Base-by-base conservation (phyloP, 2,797 vertebrate genomes). In the Enteromius fasciolatus region DNA sequence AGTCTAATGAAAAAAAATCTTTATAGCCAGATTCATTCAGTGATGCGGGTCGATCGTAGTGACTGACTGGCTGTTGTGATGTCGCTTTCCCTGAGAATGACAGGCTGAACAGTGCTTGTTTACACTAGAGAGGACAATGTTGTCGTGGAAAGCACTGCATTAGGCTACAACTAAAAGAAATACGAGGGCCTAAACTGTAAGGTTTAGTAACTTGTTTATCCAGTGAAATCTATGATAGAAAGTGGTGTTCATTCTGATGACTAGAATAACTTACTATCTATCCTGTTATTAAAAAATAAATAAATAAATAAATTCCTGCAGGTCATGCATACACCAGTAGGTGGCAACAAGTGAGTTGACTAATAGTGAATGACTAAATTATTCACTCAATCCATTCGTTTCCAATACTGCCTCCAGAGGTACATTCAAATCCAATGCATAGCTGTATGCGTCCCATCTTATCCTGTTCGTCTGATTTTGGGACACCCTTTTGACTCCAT, bases 31-130 rank as follows among this genome's bases (percentile, higher is more conserved):
- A 23, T 39, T 68, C 0, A n/a, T 66, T 50, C 36, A 59, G 5
- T 41, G 50, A 17, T 31, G 64, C 20, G 50, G n/a, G 4, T 67
- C 23, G n/a, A 28, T 69, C 23, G 12, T 31, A 18, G 61, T 64
- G 23, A 63, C 4, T n/a, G 23, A 63, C 4, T n/a, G n/a, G 12
- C 50, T 33, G 54, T 8, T 72, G 50, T 18, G 50, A 41, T 70
- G 39, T 48, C 14, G 79, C 68, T n/a, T n/a, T 36, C 18, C 18
- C 50, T 72, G 67, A 11, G 11, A n/a, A 33, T 5, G 39, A 48
- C 68, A n/a, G 78, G 41, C 54, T 44, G 9, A 33, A 78, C 59
- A 20, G 17, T 20, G 74, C 33, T 14, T 50, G 46, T n/a, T 79
- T 48, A 41, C 46, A 18, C 14, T 79, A 18, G 39, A 20, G 14